phyloP scores from a whole-genome alignment of 2,797 vertebrate species.

The Otolemur crassicaudatus region DNA sequence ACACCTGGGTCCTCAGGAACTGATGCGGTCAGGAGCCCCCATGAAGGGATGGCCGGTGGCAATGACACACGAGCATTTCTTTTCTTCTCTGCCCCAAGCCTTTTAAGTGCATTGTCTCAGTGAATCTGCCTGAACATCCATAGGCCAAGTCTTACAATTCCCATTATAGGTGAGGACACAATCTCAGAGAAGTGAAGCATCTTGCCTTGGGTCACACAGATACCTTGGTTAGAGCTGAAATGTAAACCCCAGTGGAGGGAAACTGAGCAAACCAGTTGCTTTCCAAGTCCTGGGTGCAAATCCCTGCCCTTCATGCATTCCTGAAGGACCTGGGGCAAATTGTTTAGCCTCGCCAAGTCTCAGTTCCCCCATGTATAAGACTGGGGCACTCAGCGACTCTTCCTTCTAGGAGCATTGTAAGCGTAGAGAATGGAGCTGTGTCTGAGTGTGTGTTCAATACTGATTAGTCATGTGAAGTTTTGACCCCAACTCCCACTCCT shows the following conservation, averaged over 20 bases:
- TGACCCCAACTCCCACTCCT: too few species aligned
- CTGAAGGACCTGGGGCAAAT: neutral
- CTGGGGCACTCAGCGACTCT: neutral
- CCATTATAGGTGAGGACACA: neutral
- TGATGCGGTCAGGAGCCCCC: accelerated
- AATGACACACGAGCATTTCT: accelerated
- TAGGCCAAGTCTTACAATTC: neutral
- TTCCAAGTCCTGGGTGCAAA: neutral
- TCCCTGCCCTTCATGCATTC: neutral
- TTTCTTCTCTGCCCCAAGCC: neutral
- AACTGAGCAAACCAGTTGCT: neutral
- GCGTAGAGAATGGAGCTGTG: neutral
- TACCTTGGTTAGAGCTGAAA: neutral
- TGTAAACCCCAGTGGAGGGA: neutral
- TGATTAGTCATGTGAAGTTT: accelerated
- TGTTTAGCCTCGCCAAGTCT: neutral
- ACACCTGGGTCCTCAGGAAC: neutral
- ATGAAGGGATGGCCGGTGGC: neutral
- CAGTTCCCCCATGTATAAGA: neutral
- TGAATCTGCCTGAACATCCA: neutral
- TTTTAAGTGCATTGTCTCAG: neutral
- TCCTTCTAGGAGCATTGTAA: neutral
- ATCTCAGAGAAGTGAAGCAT: neutral
- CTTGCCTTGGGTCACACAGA: neutral
- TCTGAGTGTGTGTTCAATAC: neutral